Percentiles rank a stretch among this genome's conserved stretches.
Conservation (phyloP, 2,113 vertebrate genomes). For the Cervus canadensis region DNA sequence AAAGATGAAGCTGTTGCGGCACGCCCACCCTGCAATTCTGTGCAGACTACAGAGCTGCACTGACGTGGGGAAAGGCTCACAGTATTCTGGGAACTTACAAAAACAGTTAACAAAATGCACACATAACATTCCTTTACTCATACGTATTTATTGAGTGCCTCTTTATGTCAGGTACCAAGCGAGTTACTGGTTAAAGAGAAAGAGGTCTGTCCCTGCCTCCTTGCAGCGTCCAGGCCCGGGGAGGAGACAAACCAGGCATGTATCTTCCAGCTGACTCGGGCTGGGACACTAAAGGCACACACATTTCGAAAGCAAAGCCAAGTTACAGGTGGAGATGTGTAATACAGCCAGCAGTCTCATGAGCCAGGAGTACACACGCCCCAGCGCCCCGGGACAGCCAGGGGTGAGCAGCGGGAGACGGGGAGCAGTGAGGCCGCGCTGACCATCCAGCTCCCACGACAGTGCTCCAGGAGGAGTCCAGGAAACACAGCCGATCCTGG, state of each 20-base stretch:
- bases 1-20: background rate
- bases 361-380: background rate
- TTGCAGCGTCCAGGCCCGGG: background rate
- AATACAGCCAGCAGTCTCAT: background rate
- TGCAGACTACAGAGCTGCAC: background rate
- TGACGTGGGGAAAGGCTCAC: background rate
- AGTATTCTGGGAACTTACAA: background rate
- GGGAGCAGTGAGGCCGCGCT: background rate
- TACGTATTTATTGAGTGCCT: background rate
- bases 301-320: background rate
- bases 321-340: too few species aligned
- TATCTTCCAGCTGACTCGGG: background rate
- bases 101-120: background rate
- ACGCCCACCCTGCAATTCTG: background rate
- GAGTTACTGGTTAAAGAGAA: background rate
- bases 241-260: background rate
- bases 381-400: rapidly evolving
- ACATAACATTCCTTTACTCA: background rate
- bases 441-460: background rate
- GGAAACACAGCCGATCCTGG: background rate
- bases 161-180: background rate
- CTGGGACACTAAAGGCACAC: background rate
- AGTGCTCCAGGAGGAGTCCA: background rate
- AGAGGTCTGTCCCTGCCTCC: background rate
- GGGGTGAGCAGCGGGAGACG: background rate